A percentile compares a stretch with the other conserved stretches of the same genome.
Conservation (phyloP, 2,888 invertebrate genomes). For the Acrobasis repandana region DNA sequence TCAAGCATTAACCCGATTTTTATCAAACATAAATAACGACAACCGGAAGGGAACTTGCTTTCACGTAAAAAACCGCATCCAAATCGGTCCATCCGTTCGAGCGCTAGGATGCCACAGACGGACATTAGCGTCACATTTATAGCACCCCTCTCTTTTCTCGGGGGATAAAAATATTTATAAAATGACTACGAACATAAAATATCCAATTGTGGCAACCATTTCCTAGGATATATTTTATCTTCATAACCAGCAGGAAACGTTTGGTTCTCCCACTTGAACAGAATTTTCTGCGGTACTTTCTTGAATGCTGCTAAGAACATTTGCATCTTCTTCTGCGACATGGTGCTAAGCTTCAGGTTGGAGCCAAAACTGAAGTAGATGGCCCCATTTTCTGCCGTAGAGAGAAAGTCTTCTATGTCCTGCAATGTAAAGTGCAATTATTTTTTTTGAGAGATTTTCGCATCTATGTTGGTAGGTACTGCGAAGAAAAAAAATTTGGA, state of each 20-base stretch:
- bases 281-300: constrained; percentile 84
- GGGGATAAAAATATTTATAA: no score
- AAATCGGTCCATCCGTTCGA: no score
- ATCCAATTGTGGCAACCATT: constrained; percentile 88
- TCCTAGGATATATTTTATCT: constrained; percentile 78
- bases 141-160: no score
- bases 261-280: constrained; percentile 89
- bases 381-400: constrained; percentile 84
- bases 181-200: constrained; percentile 82
- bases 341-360: constrained; percentile 84
- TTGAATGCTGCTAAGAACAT: constrained; percentile 84
- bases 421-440: constrained; percentile 47
- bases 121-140: no score
- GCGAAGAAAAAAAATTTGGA: no score
- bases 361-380: constrained; percentile 90
- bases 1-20: no score
- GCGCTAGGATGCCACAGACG: no score
- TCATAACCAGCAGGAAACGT: constrained; percentile 78
- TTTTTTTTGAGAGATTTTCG: neutral
- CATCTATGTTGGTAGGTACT: no score
- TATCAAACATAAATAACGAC: no score
- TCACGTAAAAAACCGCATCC: no score
- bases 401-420: constrained; percentile 84
- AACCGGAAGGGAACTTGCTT: no score
- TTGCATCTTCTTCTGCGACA: constrained; percentile 81